A percentile compares a stretch with the other conserved stretches of the same genome.
Conservation (phyloP, 2,797 vertebrate species). For the Arnoldichthys spilopterus region DNA sequence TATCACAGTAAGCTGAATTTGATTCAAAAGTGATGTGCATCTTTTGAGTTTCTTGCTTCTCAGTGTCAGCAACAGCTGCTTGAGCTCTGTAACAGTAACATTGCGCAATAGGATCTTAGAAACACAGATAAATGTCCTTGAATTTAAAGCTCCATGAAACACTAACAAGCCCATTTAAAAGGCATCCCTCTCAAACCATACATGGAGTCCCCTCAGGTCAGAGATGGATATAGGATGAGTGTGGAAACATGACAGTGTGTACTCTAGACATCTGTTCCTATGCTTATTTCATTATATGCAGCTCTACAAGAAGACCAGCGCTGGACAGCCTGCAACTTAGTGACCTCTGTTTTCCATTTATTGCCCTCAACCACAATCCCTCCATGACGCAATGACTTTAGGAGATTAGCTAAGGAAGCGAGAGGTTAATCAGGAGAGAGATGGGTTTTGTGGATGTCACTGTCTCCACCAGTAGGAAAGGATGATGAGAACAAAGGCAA, state of each 20-base stretch:
- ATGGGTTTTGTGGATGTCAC: not conserved
- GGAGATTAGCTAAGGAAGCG: constrained; percentile 17
- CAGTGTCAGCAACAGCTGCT: not conserved
- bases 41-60: not conserved
- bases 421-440: constrained; percentile 31
- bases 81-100: not conserved
- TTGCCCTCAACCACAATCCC: constrained; percentile 6
- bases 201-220: constrained; percentile 16
- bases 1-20: not conserved
- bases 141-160: constrained; percentile 24
- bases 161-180: constrained; percentile 30
- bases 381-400: constrained; percentile 19
- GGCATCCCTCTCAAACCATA: not conserved
- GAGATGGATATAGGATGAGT: constrained; percentile 19
- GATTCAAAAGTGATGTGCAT: not conserved
- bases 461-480: not conserved
- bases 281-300: constrained; percentile 25
- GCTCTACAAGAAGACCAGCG: constrained; percentile 23
- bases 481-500: constrained; percentile 15
- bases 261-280: constrained; percentile 41
- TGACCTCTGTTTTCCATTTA: constrained; percentile 34
- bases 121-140: constrained; percentile 9
- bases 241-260: constrained; percentile 5
- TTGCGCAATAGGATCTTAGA: not conserved
- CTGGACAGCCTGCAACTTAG: constrained; percentile 27